These are phyloP conservation scores for Entomyzon cyanotis DNA, from an alignment of 2,113 vertebrate genomes.

Conservation along the genomic window DNA sequence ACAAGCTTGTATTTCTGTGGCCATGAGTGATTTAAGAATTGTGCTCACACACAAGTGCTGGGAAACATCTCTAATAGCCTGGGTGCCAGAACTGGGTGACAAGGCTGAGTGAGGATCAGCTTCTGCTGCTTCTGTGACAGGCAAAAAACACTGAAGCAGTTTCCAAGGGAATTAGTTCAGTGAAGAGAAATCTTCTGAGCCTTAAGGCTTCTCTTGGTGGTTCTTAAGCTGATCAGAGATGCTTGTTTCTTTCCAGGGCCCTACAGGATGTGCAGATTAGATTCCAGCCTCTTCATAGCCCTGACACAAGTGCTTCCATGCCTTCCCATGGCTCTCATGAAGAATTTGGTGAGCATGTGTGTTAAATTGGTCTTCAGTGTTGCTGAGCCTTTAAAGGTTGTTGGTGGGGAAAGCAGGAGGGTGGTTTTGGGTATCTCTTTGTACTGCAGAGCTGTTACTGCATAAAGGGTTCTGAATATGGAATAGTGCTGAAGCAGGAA, in stretches of 20 bases:
- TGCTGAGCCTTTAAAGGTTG: neutral
- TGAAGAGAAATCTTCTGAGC: neutral
- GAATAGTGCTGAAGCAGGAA: neutral
- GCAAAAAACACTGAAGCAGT: neutral
- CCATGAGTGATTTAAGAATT: neutral
- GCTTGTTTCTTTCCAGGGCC: conserved; percentile 73
- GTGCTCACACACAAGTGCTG: neutral
- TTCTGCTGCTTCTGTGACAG: neutral
- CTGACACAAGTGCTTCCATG: conserved; percentile 74
- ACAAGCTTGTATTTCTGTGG: neutral
- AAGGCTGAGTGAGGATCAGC: neutral
- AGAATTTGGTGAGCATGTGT: conserved; percentile 81
- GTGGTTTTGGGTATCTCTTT: neutral
- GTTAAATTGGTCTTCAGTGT: neutral
- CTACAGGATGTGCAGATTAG: conserved; percentile 97
- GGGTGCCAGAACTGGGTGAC: neutral
- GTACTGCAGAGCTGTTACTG: neutral
- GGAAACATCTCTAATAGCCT: neutral
- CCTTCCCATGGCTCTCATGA: conserved; percentile 81
- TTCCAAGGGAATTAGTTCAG: neutral
- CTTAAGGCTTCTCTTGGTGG: neutral
- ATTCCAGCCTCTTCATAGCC: conserved; percentile 87
- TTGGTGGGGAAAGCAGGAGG: neutral
- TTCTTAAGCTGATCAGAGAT: neutral
- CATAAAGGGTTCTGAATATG: neutral